phyloP scores from a whole-genome alignment of 2,888 invertebrate species.

The Limnephilus auricula region DNA sequence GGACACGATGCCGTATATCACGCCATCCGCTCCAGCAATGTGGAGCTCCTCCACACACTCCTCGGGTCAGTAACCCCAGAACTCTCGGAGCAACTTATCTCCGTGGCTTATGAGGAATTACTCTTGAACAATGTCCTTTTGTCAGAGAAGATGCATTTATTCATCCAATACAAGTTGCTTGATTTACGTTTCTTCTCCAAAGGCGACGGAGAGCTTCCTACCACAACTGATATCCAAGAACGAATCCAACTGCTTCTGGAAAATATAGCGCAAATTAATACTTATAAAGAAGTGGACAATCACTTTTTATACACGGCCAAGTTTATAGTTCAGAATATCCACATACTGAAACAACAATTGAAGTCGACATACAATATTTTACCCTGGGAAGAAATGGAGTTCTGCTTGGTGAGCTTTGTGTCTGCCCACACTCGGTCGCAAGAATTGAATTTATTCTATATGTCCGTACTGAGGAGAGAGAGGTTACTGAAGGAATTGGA shows the following conservation, averaged over 20 bases:
- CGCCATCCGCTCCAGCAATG: conserved; percentile 25
- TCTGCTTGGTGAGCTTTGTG: conserved; percentile 67
- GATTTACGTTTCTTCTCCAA: conserved; percentile 21
- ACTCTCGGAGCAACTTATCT: too few species aligned
- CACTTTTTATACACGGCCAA: conserved; percentile 65
- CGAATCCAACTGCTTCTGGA: not conserved
- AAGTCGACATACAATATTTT: conserved; percentile 66
- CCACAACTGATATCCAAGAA: not conserved
- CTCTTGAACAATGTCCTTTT: not conserved
- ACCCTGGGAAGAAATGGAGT: conserved; percentile 68
- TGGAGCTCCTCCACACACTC: not conserved
- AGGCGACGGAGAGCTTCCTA: not conserved
- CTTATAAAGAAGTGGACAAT: conserved; percentile 56
- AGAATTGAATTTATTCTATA: conserved; percentile 4
- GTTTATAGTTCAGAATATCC: conserved; percentile 66
- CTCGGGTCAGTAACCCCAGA: too few species aligned
- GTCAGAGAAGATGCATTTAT: not conserved
- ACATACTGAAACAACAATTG: conserved; percentile 66
- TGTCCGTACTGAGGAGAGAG: not conserved
- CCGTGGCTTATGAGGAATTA: not conserved
- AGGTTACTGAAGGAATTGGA: conserved; percentile 6
- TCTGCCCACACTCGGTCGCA: conserved; percentile 43
- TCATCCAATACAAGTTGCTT: not conserved
- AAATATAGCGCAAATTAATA: not conserved
- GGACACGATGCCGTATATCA: not conserved